These are phyloP conservation scores for Danaus chrysippus DNA, from an alignment of 2,888 invertebrate species.

Conservation along the genomic window DNA sequence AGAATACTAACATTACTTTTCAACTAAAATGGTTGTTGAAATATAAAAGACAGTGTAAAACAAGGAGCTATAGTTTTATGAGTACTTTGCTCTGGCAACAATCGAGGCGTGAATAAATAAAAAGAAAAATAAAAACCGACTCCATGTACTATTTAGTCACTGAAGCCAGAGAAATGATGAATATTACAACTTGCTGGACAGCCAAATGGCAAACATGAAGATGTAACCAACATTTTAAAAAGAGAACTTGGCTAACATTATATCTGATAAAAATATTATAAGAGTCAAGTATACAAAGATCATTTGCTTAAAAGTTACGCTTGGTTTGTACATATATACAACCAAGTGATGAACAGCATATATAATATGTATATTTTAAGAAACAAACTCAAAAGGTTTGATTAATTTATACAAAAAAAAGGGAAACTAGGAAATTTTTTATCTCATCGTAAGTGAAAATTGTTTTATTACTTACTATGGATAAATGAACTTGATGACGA, in stretches of 20 bases:
- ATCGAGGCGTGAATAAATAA: slow-evolving; percentile 67
- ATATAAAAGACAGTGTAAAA: slow-evolving; percentile 69
- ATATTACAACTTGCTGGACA: slow-evolving; percentile 62
- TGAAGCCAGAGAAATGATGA: slow-evolving; percentile 66
- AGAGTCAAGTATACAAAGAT: no score
- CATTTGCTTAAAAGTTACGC: no score
- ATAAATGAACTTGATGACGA: no score
- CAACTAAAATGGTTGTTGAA: slow-evolving; percentile 55
- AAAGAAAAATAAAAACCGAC: slow-evolving; percentile 51
- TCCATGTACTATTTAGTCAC: slow-evolving; percentile 68
- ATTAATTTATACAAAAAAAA: no score
- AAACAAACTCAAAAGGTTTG: no score
- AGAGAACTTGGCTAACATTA: background rate
- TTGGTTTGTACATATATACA: no score
- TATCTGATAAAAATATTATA: background rate
- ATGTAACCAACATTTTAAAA: slow-evolving; percentile 28
- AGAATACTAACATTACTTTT: slow-evolving; percentile 36
- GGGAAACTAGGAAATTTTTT: no score
- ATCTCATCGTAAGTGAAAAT: no score
- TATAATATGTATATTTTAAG: no score
- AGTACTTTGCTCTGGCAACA: slow-evolving; percentile 65
- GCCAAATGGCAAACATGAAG: slow-evolving; percentile 55
- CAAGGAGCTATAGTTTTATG: slow-evolving; percentile 68
- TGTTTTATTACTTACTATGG: no score
- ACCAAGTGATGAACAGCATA: no score